phyloP scores from a whole-genome alignment of 2,797 vertebrate genomes.

The Phataginus tetradactyla region DNA sequence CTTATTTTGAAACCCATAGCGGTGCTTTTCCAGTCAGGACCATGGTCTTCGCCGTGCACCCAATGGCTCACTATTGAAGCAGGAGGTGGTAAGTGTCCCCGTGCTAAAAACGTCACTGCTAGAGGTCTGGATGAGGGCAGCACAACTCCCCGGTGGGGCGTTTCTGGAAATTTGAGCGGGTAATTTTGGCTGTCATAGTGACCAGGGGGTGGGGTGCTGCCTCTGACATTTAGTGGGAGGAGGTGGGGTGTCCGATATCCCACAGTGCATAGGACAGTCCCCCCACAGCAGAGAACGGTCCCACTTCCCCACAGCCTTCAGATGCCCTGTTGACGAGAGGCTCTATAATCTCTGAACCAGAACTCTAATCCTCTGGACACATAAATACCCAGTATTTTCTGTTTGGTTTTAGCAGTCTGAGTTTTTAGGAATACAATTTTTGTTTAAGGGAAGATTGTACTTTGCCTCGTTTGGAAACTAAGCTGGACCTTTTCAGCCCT shows the following conservation, averaged over 20 bases:
- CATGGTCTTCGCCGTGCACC: neutral
- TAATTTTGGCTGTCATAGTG: neutral
- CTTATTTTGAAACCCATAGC: neutral
- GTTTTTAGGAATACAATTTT: neutral
- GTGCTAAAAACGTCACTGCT: neutral
- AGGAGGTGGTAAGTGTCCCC: neutral
- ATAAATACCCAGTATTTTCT: neutral
- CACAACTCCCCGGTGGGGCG: accelerated
- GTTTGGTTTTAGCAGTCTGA: neutral
- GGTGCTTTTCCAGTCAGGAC: neutral
- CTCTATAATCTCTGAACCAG: neutral
- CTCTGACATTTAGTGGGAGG: slow-evolving; percentile 26
- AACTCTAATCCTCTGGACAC: neutral
- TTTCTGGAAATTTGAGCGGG: neutral
- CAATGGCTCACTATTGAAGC: neutral
- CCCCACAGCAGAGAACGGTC: neutral
- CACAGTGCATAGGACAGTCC: neutral
- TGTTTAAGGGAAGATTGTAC: neutral
- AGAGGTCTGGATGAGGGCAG: neutral
- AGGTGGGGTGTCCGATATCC: neutral
- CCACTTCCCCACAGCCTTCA: neutral
- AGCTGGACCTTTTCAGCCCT: neutral
- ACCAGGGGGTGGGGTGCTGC: neutral
- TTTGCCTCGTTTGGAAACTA: neutral
- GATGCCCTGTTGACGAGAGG: neutral